These are phyloP conservation scores for Takifugu rubripes DNA, from an alignment of 2,797 vertebrate species.

Conservation along the genomic window DNA sequence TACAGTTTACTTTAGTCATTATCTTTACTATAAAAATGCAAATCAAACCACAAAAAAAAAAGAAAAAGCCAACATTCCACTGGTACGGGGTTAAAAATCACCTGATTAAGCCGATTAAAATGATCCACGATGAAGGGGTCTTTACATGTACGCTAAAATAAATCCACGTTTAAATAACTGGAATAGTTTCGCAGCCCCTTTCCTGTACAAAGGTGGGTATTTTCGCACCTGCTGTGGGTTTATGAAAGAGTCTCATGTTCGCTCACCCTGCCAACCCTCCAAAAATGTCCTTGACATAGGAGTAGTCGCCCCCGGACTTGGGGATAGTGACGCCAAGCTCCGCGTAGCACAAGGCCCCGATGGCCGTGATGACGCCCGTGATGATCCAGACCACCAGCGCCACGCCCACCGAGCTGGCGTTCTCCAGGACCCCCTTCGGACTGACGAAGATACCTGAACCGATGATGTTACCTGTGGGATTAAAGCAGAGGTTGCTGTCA, in stretches of 20 bases:
- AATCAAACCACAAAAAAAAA: not conserved
- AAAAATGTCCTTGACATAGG: constrained; percentile 93
- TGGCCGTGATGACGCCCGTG: constrained; percentile 87
- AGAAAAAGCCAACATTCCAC: not conserved
- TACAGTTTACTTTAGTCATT: too few species aligned
- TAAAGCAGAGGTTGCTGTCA: not conserved
- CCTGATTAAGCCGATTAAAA: too few species aligned
- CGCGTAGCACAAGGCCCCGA: constrained; percentile 90
- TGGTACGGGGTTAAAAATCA: too few species aligned
- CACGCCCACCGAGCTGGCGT: constrained; percentile 87
- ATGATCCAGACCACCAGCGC: constrained; percentile 88
- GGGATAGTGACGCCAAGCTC: constrained; percentile 93
- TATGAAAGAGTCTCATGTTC: not conserved
- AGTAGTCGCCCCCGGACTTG: constrained; percentile 91
- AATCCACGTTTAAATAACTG: not conserved
- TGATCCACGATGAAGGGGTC: too few species aligned
- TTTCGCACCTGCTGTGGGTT: too few species aligned
- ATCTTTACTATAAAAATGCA: too few species aligned
- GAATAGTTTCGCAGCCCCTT: too few species aligned
- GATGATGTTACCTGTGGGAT: constrained; percentile 86
- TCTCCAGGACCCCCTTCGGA: constrained; percentile 91
- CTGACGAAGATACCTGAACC: constrained; percentile 94
- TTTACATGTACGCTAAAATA: too few species aligned
- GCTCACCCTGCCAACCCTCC: constrained; percentile 90
- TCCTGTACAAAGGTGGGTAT: too few species aligned